A percentile compares a stretch with the other conserved stretches of the same genome.
Evolutionary conservation across 2,113 vertebrate species (phyloP).

Genomic region (Cnemophilus loriae): DNA sequence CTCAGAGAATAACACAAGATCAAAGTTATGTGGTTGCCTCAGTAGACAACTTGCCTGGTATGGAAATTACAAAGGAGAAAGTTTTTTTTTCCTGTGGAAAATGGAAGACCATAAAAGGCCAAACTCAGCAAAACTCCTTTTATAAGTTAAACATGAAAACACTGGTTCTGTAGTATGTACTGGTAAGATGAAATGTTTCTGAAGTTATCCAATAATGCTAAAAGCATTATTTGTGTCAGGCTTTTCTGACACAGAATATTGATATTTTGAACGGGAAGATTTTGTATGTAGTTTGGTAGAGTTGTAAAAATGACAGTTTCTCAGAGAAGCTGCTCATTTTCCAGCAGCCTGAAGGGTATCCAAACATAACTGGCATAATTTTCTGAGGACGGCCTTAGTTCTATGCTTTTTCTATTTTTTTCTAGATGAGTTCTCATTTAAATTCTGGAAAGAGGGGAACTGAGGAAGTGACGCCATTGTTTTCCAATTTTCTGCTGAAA

Average conservation of each 20-base stretch:
- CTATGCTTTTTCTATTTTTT: neutral
- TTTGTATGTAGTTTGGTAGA: neutral
- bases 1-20: neutral
- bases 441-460: neutral
- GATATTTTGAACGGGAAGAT: neutral
- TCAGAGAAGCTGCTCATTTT: neutral
- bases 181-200: neutral
- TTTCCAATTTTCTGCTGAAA: neutral
- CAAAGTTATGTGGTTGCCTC: neutral
- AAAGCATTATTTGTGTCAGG: neutral
- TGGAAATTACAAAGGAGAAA: neutral
- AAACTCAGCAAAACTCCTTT: neutral
- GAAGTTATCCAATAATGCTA: neutral
- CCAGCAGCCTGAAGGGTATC: neutral
- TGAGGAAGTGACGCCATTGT: neutral
- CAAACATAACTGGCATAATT: neutral
- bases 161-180: neutral
- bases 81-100: neutral
- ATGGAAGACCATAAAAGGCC: neutral
- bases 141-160: neutral
- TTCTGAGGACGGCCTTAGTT: neutral
- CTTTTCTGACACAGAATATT: neutral
- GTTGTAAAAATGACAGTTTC: neutral
- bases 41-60: neutral
- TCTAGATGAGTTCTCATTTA: neutral